Evolutionary conservation across 1,140 invertebrate species (phyloP).

Genomic region (Hydropsyche tenuis): DNA sequence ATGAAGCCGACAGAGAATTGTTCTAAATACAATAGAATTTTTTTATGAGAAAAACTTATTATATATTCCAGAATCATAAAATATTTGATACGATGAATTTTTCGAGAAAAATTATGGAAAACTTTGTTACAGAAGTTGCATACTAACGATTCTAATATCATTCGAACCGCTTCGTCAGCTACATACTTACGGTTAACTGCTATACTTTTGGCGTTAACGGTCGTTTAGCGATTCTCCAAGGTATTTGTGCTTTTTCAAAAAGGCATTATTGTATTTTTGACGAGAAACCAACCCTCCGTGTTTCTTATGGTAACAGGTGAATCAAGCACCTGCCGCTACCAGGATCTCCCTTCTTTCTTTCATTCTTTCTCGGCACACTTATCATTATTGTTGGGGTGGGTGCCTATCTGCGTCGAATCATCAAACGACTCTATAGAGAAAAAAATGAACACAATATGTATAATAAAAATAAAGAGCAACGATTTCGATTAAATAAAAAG

Average conservation of each 20-base stretch:
- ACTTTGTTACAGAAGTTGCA: too few species aligned
- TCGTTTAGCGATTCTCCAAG: slow-evolving; percentile 15
- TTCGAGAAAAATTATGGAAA: too few species aligned
- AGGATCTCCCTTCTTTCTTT: slow-evolving; percentile 24
- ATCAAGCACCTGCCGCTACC: slow-evolving; percentile 44
- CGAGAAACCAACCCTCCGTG: not conserved
- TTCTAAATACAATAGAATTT: not conserved
- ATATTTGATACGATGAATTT: too few species aligned
- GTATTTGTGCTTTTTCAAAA: not conserved
- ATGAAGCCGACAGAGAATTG: not conserved
- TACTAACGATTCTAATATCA: too few species aligned
- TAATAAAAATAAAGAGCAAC: slow-evolving; percentile 21
- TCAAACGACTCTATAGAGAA: slow-evolving; percentile 35
- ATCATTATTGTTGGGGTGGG: slow-evolving; percentile 35
- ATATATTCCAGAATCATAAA: too few species aligned
- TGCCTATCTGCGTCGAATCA: slow-evolving; percentile 31
- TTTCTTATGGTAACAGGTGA: slow-evolving; percentile 47
- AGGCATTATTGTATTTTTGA: not conserved
- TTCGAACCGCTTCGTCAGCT: too few species aligned
- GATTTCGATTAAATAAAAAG: not conserved
- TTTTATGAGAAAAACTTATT: too few species aligned
- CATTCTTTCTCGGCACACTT: slow-evolving; percentile 38
- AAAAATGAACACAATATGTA: slow-evolving; percentile 34
- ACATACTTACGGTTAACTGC: too few species aligned
- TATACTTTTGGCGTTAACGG: not conserved